Evolutionary conservation across 2,113 vertebrate genomes (phyloP).

Genomic region (Cathartes aura): DNA sequence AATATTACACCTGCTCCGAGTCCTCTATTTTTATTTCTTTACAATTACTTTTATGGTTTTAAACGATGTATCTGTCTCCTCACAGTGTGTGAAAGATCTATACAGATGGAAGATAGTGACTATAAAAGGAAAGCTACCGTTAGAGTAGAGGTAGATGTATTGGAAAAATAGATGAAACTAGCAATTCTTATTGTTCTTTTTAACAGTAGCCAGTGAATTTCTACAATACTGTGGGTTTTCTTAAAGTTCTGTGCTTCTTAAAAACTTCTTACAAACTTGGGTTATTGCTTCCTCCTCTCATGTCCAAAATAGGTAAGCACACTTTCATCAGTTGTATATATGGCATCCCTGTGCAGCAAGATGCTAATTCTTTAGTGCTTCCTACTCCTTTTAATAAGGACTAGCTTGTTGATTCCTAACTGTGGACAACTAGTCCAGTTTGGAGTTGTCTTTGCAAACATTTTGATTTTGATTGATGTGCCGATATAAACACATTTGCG

Average conservation of each 20-base stretch:
- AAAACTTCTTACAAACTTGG: neutral
- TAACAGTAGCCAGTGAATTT: neutral
- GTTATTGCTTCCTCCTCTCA: neutral
- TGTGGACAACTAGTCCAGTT: slow-evolving; percentile 7
- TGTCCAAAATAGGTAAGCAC: neutral
- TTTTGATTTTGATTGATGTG: neutral
- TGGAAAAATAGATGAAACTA: neutral
- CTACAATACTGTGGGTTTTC: neutral
- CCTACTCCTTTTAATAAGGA: neutral
- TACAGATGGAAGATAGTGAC: neutral
- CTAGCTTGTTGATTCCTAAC: slow-evolving; percentile 2
- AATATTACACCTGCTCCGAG: neutral
- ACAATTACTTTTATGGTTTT: neutral
- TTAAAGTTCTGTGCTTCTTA: neutral
- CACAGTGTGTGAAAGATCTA: neutral
- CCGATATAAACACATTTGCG: neutral
- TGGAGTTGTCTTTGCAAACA: slow-evolving; percentile 21
- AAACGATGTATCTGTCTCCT: neutral
- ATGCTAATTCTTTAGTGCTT: neutral
- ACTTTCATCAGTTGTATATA: neutral
- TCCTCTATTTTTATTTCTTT: slow-evolving; percentile 27
- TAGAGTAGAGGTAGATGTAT: neutral
- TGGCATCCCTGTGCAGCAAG: neutral
- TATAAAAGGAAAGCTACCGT: neutral
- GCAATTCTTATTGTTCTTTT: neutral